A percentile compares a stretch with the other conserved stretches of the same genome.
phyloP scores from a whole-genome alignment of 2,113 vertebrate species.

The Epinephelus cyanopodus region DNA sequence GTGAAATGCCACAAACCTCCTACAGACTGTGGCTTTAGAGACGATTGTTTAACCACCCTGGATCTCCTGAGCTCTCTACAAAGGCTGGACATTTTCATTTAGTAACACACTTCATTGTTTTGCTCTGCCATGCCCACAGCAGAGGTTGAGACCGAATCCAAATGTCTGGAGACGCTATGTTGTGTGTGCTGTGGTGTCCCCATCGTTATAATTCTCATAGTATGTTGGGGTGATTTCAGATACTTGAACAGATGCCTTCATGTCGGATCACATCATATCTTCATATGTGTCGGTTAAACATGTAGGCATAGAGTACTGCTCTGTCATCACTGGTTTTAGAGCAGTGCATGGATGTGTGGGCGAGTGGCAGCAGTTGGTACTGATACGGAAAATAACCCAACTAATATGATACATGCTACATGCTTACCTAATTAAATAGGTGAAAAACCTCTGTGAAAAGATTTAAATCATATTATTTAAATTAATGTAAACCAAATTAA shows the following conservation, averaged over 20 bases:
- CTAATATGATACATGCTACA: neutral
- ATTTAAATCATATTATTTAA: neutral
- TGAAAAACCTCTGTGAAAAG: neutral
- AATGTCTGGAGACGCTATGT: neutral
- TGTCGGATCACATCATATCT: neutral
- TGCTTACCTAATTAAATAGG: conserved; percentile 1
- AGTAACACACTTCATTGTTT: neutral
- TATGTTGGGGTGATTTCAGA: neutral
- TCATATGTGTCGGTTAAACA: conserved; percentile 5
- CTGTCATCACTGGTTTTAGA: conserved; percentile 2
- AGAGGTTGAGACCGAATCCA: conserved; percentile 6
- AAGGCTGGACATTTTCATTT: neutral
- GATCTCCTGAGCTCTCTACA: conserved; percentile 20
- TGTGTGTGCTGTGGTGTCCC: neutral
- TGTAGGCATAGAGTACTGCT: conserved; percentile 1
- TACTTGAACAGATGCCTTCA: neutral
- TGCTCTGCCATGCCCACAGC: neutral
- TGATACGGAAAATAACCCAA: neutral
- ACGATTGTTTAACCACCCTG: neutral
- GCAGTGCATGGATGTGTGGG: neutral
- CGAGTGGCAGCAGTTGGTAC: neutral
- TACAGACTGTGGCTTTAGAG: conserved; percentile 21
- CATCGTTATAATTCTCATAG: neutral
- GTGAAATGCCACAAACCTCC: conserved; percentile 16
- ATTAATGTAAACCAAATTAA: neutral